Percentiles rank a stretch among this genome's conserved stretches.
Evolutionary conservation across 2,113 vertebrate genomes (phyloP).

Genomic region (Sphyrna mokarran): DNA sequence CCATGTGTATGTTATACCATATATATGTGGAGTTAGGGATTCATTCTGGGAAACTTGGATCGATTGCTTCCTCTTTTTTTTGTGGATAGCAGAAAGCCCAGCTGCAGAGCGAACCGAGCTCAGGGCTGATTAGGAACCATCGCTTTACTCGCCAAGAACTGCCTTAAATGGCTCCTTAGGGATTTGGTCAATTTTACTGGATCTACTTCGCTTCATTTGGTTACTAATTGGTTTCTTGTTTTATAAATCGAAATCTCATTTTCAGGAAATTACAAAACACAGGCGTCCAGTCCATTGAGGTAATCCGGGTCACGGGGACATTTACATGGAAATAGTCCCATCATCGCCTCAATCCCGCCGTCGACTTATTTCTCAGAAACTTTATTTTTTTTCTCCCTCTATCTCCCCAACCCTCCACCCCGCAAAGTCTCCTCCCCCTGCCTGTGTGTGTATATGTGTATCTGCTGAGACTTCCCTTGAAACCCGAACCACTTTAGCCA

Average conservation of each 20-base stretch:
- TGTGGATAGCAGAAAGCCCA: slow-evolving; percentile 37
- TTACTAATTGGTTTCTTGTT: slow-evolving; percentile 82
- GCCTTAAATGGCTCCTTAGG: slow-evolving; percentile 67
- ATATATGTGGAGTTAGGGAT: slow-evolving; percentile 49
- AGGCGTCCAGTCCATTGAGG: slow-evolving; percentile 62
- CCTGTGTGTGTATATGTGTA: background rate
- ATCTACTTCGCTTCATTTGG: slow-evolving; percentile 77
- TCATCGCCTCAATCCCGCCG: slow-evolving; percentile 42
- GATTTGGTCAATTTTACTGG: slow-evolving; percentile 71
- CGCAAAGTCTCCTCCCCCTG: too few species aligned
- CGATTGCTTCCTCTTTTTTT: slow-evolving; percentile 47
- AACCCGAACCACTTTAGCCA: slow-evolving; percentile 51
- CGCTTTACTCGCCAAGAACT: slow-evolving; percentile 60
- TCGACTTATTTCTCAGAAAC: background rate
- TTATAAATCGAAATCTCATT: slow-evolving; percentile 80
- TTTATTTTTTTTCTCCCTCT: background rate
- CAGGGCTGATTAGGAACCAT: slow-evolving; percentile 53
- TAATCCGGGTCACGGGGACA: slow-evolving; percentile 64
- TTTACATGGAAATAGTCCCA: slow-evolving; percentile 65
- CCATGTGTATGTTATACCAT: background rate
- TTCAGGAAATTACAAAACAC: slow-evolving; percentile 69
- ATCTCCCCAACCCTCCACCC: too few species aligned
- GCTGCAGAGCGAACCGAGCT: slow-evolving; percentile 56
- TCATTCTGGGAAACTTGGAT: slow-evolving; percentile 53
- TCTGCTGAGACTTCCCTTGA: slow-evolving; percentile 46